phyloP scores from a whole-genome alignment of 2,888 invertebrate genomes.

The Chelonus formosanus region DNA sequence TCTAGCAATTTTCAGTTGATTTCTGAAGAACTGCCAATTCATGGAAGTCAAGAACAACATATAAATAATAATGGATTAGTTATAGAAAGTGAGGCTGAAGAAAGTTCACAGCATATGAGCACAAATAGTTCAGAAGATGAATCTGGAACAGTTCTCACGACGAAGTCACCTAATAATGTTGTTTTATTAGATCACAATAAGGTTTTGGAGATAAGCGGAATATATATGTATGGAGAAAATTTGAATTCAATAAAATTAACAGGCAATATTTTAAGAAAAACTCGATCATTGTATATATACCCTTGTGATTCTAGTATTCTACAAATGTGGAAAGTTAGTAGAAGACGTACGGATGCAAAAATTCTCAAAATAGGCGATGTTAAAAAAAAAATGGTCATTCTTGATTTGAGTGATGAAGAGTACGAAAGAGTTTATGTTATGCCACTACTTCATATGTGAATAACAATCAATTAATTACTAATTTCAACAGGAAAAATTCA shows the following conservation, averaged over 20 bases:
- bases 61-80: no score
- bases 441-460: constrained; percentile 5
- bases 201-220: neutral
- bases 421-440: neutral
- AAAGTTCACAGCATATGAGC: no score
- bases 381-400: constrained; percentile 19
- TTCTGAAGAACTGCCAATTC: no score
- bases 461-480: no score
- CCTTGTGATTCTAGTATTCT: constrained; percentile 17
- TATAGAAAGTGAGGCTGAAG: no score
- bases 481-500: no score
- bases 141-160: constrained; percentile 7
- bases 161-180: constrained; percentile 25
- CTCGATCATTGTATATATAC: constrained; percentile 22
- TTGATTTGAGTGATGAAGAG: constrained; percentile 4
- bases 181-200: constrained; percentile 20
- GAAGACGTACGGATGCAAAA: neutral
- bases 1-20: no score
- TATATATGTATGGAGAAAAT: constrained; percentile 11
- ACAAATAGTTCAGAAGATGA: no score
- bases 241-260: constrained; percentile 5
- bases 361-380: neutral
- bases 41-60: no score
- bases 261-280: constrained; percentile 11
- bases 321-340: constrained; percentile 29